A percentile compares a stretch with the other conserved stretches of the same genome.
phyloP scores from a whole-genome alignment of 64 coral and sea anemone species.

The Hydrozoanthus tunicans region DNA sequence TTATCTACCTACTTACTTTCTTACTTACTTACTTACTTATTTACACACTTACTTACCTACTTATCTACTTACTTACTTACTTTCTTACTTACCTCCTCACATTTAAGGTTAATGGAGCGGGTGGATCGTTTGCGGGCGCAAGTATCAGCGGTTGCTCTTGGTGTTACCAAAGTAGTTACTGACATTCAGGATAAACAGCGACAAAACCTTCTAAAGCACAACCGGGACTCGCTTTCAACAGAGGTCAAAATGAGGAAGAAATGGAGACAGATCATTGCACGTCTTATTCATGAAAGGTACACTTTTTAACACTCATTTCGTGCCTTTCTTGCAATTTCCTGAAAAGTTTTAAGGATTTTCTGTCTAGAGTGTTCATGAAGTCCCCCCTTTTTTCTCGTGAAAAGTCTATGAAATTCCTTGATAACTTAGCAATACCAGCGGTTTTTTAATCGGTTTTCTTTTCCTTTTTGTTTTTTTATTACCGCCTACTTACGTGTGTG shows the following conservation, averaged over 20 bases:
- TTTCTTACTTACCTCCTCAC: background rate
- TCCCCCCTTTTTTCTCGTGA: too few relatives aligned
- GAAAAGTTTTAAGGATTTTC: too few relatives aligned
- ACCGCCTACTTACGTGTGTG: too few relatives aligned
- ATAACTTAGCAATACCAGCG: too few relatives aligned
- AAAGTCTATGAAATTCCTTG: too few relatives aligned
- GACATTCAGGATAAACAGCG: constrained; percentile 94
- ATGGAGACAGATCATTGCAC: constrained; percentile 88
- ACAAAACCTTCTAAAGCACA: constrained; percentile 89
- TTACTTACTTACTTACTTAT: too few relatives aligned
- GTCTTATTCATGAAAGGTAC: constrained; percentile 95
- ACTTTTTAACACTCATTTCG: background rate
- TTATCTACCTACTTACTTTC: too few relatives aligned
- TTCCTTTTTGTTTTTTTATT: too few relatives aligned
- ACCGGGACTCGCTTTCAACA: constrained; percentile 78
- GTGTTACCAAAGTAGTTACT: constrained; percentile 81
- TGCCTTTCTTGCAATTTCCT: too few relatives aligned
- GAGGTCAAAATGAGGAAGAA: constrained; percentile 92
- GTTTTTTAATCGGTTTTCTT: too few relatives aligned
- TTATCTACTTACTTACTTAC: background rate
- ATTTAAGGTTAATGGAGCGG: constrained; percentile 70
- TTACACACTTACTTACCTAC: too few relatives aligned
- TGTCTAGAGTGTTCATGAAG: too few relatives aligned
- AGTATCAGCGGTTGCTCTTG: constrained; percentile 68
- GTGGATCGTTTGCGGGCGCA: constrained; percentile 63